Evolutionary conservation across 2,888 invertebrate genomes (phyloP).

Genomic region (Patella caerulea): DNA sequence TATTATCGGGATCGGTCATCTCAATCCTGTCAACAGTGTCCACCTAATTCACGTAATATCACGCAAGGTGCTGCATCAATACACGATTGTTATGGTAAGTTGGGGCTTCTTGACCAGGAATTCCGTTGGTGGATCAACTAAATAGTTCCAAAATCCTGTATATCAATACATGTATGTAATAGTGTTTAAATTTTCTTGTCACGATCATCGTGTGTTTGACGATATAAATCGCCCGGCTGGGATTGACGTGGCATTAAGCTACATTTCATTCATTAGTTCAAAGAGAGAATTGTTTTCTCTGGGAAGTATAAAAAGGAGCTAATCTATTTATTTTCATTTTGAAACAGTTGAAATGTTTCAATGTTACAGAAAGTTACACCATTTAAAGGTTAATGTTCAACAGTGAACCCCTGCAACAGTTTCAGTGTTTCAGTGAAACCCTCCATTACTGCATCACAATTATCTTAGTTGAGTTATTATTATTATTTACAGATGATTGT

Average conservation of each 20-base stretch:
- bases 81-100: slow-evolving; percentile 51
- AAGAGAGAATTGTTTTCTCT: neutral
- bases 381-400: too few relatives aligned
- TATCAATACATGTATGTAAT: too few relatives aligned
- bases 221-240: neutral
- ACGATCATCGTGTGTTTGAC: too few relatives aligned
- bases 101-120: too few relatives aligned
- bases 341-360: slow-evolving; percentile 1
- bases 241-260: neutral
- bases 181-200: too few relatives aligned
- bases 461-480: too few relatives aligned
- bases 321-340: too few relatives aligned
- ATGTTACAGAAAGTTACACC: neutral
- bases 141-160: too few relatives aligned
- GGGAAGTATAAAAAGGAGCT: too few relatives aligned
- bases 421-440: slow-evolving; percentile 1
- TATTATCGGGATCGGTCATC: slow-evolving; percentile 36
- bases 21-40: slow-evolving; percentile 41
- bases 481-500: slow-evolving; percentile 11
- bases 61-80: slow-evolving; percentile 34
- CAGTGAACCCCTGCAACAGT: too few relatives aligned
- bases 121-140: too few relatives aligned
- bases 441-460: slow-evolving; percentile 19
- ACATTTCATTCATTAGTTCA: neutral
- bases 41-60: slow-evolving; percentile 38